A percentile compares a stretch with the other conserved stretches of the same genome.
Evolutionary conservation across 2,888 invertebrate species (phyloP).

Genomic region (Eupithecia centaureata): DNA sequence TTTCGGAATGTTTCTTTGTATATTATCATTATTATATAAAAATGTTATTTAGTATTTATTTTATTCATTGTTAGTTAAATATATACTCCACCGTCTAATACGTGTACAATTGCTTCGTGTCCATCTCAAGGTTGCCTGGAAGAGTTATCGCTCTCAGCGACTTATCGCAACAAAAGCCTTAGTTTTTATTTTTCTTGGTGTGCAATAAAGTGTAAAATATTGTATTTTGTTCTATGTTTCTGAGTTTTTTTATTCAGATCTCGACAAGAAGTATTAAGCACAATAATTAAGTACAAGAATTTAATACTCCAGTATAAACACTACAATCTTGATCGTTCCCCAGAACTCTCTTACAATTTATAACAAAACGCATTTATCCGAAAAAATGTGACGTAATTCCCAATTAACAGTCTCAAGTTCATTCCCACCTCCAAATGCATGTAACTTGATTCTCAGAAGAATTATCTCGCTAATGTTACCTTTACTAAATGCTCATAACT

Average conservation of each 20-base stretch:
- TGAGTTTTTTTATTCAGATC: background rate
- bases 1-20: too few relatives aligned
- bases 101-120: too few relatives aligned
- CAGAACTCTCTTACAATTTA: conserved; percentile 48
- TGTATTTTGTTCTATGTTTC: background rate
- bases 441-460: conserved; percentile 67
- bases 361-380: conserved; percentile 59
- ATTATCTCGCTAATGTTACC: conserved; percentile 72
- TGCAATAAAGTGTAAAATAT: too few relatives aligned
- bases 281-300: conserved; percentile 12
- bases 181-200: too few relatives aligned
- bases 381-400: conserved; percentile 52
- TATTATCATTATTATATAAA: too few relatives aligned
- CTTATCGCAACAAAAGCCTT: too few relatives aligned
- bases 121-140: too few relatives aligned
- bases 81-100: too few relatives aligned
- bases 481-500: conserved; percentile 58
- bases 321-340: conserved; percentile 34
- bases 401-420: conserved; percentile 70
- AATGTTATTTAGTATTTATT: too few relatives aligned
- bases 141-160: too few relatives aligned
- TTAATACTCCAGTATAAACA: conserved; percentile 7
- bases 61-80: too few relatives aligned
- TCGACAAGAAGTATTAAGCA: background rate
- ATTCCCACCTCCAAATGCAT: conserved; percentile 54